phyloP scores from a whole-genome alignment of 2,113 vertebrate genomes.

The Ellobius talpinus region DNA sequence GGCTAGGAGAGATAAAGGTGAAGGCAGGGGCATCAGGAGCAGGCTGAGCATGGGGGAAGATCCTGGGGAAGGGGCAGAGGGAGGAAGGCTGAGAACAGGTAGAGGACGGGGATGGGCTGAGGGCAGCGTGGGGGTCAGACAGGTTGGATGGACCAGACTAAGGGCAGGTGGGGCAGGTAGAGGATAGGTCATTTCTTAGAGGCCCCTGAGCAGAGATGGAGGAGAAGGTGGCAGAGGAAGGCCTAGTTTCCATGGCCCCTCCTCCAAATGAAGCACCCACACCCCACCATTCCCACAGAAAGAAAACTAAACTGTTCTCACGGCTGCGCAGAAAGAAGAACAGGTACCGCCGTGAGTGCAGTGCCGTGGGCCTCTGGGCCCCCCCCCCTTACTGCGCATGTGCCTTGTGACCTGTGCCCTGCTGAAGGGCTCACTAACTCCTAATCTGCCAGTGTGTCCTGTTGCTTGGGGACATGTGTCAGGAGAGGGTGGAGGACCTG shows the following conservation, averaged over 20 bases:
- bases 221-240: not conserved
- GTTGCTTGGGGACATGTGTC: not conserved
- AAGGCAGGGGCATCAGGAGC: not conserved
- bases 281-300: slow-evolving; percentile 87
- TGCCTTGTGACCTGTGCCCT: slow-evolving; percentile 33
- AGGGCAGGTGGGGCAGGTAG: not conserved
- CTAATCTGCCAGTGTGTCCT: slow-evolving; percentile 43
- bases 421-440: slow-evolving; percentile 67
- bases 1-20: not conserved
- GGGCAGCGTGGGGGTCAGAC: not conserved
- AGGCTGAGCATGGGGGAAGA: not conserved
- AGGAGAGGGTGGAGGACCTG: not conserved
- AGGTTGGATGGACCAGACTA: not conserved
- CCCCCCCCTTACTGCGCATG: not conserved
- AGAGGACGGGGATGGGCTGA: not conserved
- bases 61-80: not conserved
- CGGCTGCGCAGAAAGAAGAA: slow-evolving; percentile 90
- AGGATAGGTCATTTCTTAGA: not conserved
- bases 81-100: not conserved
- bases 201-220: not conserved
- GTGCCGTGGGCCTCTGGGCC: slow-evolving; percentile 67
- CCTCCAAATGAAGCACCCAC: slow-evolving; percentile 71
- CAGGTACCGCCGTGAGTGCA: slow-evolving; percentile 87
- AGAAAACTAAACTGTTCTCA: slow-evolving; percentile 92
- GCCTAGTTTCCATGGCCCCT: not conserved